A percentile compares a stretch with the other conserved stretches of the same genome.
Evolutionary conservation across 2,797 vertebrate species (phyloP).

Genomic region (Falco novaeseelandiae): DNA sequence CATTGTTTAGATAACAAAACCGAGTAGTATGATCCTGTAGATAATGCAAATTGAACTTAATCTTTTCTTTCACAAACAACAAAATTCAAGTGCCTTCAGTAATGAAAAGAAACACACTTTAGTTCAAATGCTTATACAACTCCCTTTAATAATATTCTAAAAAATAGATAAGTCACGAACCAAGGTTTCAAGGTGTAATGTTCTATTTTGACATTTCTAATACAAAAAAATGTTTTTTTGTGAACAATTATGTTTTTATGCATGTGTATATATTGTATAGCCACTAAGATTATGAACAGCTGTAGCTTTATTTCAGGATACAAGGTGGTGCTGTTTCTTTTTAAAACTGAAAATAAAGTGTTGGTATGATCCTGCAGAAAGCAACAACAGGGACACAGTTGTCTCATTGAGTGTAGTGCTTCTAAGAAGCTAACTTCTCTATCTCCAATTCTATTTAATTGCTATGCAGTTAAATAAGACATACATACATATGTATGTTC

Average conservation of each 20-base stretch:
- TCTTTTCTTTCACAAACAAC: background rate
- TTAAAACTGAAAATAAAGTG: slow-evolving; percentile 51
- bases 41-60: background rate
- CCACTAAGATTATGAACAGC: background rate
- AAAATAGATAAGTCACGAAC: background rate
- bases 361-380: background rate
- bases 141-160: background rate
- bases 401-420: background rate
- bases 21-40: background rate
- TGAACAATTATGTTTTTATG: background rate
- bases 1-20: background rate
- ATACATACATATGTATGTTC: background rate
- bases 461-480: background rate
- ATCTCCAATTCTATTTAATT: slow-evolving; percentile 13
- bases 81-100: background rate
- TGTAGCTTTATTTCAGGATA: slow-evolving; percentile 73
- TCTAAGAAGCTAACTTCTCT: background rate
- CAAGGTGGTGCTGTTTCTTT: slow-evolving; percentile 79
- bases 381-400: background rate
- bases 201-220: background rate
- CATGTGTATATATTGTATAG: background rate
- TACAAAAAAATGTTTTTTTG: background rate
- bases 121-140: background rate
- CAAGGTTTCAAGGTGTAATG: background rate
- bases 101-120: background rate